These are phyloP conservation scores for Autographa pulchrina DNA, from an alignment of 2,888 invertebrate genomes.

Conservation along the genomic window DNA sequence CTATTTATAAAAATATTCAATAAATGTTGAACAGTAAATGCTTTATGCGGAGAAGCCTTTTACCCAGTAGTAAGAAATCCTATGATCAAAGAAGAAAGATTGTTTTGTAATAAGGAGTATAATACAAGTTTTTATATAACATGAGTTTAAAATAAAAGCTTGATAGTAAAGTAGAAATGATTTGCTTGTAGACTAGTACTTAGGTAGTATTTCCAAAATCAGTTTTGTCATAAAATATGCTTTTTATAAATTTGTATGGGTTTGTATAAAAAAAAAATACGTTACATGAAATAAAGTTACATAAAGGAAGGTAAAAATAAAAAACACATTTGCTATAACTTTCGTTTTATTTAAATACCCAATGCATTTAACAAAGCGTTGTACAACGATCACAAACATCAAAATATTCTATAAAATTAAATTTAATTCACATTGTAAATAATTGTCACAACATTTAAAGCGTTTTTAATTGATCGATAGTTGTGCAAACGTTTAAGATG, in stretches of 20 bases:
- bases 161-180: constrained; percentile 22
- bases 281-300: not conserved
- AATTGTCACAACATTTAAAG: constrained; percentile 87
- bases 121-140: too few species aligned
- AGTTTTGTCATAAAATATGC: not conserved
- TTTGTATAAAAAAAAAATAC: not conserved
- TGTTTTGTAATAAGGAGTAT: too few species aligned
- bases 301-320: not conserved
- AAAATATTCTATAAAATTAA: constrained; percentile 84
- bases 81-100: too few species aligned
- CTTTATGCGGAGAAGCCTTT: too few species aligned
- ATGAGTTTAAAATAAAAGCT: not conserved
- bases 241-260: not conserved
- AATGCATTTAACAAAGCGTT: constrained; percentile 85
- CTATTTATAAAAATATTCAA: not conserved
- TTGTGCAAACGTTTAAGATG: constrained; percentile 62
- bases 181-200: constrained; percentile 33
- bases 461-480: constrained; percentile 86
- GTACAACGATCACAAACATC: constrained; percentile 85
- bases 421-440: constrained; percentile 81
- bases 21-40: too few species aligned
- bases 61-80: too few species aligned
- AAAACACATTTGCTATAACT: constrained; percentile 33
- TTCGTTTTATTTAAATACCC: constrained; percentile 70
- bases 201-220: too few species aligned